These are phyloP conservation scores for Cyphomyrus plagiostoma DNA, from an alignment of 2,113 vertebrate genomes.

Conservation along the genomic window DNA sequence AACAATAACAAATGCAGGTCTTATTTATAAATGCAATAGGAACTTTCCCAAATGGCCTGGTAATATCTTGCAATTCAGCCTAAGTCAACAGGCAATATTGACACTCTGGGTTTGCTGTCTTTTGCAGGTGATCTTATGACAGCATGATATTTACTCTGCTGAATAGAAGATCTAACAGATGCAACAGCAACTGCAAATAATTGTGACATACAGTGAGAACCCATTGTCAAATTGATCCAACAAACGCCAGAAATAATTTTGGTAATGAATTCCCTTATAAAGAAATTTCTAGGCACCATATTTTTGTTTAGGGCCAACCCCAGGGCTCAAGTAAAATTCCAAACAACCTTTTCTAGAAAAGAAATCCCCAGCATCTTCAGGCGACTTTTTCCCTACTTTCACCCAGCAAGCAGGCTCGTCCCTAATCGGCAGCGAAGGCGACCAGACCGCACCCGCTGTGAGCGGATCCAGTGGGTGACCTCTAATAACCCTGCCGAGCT, in stretches of 20 bases:
- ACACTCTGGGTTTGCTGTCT: neutral
- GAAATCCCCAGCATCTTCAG: too few species aligned
- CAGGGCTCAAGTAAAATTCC: neutral
- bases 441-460: neutral
- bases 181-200: neutral
- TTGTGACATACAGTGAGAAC: neutral
- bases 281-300: neutral
- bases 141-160: neutral
- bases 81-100: neutral
- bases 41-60: neutral
- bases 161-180: neutral
- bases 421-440: neutral
- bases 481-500: slow-evolving; percentile 31
- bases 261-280: neutral
- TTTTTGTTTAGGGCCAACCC: neutral
- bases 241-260: neutral
- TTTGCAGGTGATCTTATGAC: neutral
- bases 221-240: neutral
- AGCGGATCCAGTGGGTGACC: slow-evolving; percentile 18
- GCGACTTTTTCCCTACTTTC: too few species aligned
- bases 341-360: neutral
- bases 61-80: neutral
- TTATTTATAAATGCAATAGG: neutral
- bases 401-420: neutral
- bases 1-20: neutral